phyloP scores from a whole-genome alignment of 2,888 invertebrate species.

The Julus scanicus region DNA sequence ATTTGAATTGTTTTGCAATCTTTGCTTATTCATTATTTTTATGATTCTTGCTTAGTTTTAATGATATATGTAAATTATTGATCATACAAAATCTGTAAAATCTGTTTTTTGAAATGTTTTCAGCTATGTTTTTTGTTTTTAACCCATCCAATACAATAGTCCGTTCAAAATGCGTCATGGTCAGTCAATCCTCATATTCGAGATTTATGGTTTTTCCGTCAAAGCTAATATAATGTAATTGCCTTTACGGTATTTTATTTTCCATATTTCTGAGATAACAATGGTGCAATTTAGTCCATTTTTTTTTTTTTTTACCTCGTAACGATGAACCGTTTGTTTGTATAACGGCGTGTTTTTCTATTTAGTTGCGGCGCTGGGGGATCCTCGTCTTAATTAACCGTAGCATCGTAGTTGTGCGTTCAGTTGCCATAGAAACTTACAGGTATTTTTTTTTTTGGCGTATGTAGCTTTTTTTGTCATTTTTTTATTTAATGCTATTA shows the following conservation, averaged over 20 bases:
- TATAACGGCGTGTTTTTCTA: not conserved
- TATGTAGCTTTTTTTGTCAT: not conserved
- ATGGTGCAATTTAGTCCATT: not conserved
- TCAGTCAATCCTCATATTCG: not conserved
- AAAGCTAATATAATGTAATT: not conserved
- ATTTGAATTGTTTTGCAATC: too few relatives aligned
- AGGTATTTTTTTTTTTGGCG: not conserved
- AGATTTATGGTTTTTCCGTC: not conserved
- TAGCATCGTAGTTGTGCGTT: not conserved
- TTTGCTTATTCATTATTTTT: too few relatives aligned
- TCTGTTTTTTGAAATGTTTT: not conserved
- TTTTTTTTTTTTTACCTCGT: not conserved
- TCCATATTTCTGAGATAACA: not conserved
- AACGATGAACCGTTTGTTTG: not conserved
- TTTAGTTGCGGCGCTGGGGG: not conserved
- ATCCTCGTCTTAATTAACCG: not conserved
- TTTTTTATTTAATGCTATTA: not conserved
- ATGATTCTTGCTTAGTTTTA: too few relatives aligned
- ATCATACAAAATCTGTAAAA: too few relatives aligned
- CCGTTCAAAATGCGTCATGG: not conserved
- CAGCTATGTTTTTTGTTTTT: not conserved
- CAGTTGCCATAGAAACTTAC: conserved; percentile 7
- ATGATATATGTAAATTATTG: too few relatives aligned
- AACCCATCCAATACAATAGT: not conserved
- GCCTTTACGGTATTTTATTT: not conserved